These are phyloP conservation scores for Caenorhabditis brenneri DNA, from an alignment of 1,140 invertebrate species.

Conservation along the genomic window DNA sequence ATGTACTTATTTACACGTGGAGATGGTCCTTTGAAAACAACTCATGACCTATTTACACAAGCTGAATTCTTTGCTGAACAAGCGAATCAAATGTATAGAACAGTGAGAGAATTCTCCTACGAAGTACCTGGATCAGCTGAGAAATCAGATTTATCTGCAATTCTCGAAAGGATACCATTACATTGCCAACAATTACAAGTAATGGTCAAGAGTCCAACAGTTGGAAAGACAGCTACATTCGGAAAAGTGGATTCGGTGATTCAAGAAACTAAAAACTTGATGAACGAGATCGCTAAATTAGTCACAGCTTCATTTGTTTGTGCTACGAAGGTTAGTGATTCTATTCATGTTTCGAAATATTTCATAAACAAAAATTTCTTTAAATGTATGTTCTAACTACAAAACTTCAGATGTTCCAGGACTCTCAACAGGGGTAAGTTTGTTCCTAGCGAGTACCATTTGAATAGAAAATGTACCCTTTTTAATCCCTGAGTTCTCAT, in stretches of 20 bases:
- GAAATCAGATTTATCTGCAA: constrained; percentile 81
- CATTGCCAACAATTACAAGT: constrained; percentile 87
- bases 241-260: constrained; percentile 98
- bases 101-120: constrained; percentile 96
- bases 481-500: not conserved
- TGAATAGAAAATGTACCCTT: not conserved
- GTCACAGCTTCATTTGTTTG: constrained; percentile 98
- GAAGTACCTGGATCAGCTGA: constrained; percentile 78
- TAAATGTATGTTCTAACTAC: not conserved
- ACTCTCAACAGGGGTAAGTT: constrained; percentile 9
- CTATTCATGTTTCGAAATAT: not conserved
- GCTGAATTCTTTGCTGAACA: constrained; percentile 99
- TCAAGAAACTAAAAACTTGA: constrained; percentile 95
- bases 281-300: constrained; percentile 98
- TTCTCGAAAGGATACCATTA: constrained; percentile 92
- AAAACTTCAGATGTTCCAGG: constrained; percentile 4
- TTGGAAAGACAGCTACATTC: constrained; percentile 97
- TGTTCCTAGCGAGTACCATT: constrained; percentile 6
- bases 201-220: constrained; percentile 93
- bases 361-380: not conserved
- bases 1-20: constrained; percentile 99
- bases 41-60: constrained; percentile 98
- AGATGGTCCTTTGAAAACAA: constrained; percentile 93
- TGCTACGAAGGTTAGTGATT: constrained; percentile 85
- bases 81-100: constrained; percentile 97